These are phyloP conservation scores for Solenopsis fugax DNA, from an alignment of 1,140 invertebrate genomes.

Conservation along the genomic window DNA sequence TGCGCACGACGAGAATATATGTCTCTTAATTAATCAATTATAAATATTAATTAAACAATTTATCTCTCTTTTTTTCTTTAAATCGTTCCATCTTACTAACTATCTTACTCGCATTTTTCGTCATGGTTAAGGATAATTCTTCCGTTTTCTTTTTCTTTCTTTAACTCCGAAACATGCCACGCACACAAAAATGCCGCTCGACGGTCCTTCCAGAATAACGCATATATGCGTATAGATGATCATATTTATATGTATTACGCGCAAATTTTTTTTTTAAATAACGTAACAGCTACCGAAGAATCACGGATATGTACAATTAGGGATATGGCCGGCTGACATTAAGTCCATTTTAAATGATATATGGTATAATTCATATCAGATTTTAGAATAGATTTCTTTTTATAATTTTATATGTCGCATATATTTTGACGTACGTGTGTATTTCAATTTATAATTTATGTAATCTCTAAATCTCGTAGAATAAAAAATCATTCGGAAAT, in stretches of 20 bases:
- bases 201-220: conserved; percentile 39
- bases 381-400: neutral
- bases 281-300: conserved; percentile 68
- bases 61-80: conserved; percentile 1
- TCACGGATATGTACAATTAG: conserved; percentile 76
- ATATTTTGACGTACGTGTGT: neutral
- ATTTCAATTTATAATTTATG: neutral
- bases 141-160: neutral
- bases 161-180: conserved; percentile 45
- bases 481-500: no score
- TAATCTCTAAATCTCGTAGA: no score
- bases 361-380: neutral
- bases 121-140: conserved; percentile 14
- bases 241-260: conserved; percentile 52
- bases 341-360: neutral
- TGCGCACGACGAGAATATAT: conserved; percentile 49
- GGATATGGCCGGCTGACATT: conserved; percentile 68
- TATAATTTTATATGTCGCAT: neutral
- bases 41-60: conserved; percentile 42
- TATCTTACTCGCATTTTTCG: conserved; percentile 4
- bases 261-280: conserved; percentile 35
- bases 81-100: conserved; percentile 2
- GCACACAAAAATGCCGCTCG: conserved; percentile 63
- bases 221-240: conserved; percentile 35
- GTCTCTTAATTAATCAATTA: conserved; percentile 51